Percentiles rank a stretch among this genome's conserved stretches.
Evolutionary conservation across 1,140 invertebrate genomes (phyloP).

Genomic region (Schmidtea mediterranea): DNA sequence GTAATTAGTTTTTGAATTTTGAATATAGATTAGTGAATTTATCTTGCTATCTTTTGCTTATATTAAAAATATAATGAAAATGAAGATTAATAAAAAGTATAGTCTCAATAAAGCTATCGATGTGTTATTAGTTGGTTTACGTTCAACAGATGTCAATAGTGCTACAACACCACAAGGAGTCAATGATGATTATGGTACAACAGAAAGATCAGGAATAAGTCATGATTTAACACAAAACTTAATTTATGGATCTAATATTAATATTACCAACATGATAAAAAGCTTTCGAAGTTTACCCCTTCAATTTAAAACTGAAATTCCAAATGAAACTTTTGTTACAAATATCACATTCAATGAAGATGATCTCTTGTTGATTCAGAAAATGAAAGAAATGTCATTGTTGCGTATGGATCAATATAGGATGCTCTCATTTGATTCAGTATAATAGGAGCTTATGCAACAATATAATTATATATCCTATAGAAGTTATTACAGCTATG

Average conservation of each 20-base stretch:
- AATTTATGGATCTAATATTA: slow-evolving; percentile 5
- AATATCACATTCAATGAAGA: background rate
- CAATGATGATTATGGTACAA: too few species aligned
- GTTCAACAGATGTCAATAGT: too few species aligned
- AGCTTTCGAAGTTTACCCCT: slow-evolving; percentile 1
- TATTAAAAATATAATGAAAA: too few species aligned
- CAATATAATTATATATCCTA: slow-evolving; percentile 74
- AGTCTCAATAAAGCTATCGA: too few species aligned
- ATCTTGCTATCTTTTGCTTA: too few species aligned
- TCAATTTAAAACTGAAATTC: background rate
- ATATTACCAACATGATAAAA: background rate
- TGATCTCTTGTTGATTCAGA: background rate
- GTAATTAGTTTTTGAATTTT: too few species aligned
- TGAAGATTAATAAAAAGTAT: too few species aligned
- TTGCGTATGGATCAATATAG: slow-evolving; percentile 38
- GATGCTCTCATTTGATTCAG: slow-evolving; percentile 61
- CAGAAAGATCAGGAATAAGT: too few species aligned
- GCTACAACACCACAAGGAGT: too few species aligned
- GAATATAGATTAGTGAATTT: too few species aligned
- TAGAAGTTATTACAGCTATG: slow-evolving; percentile 84
- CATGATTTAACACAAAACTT: too few species aligned
- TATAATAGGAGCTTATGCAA: slow-evolving; percentile 62
- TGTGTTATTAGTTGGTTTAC: too few species aligned
- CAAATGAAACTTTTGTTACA: background rate
- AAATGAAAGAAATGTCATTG: slow-evolving; percentile 1